These are phyloP conservation scores for Cheilosia impressa DNA, from an alignment of 2,888 invertebrate species.

Conservation along the genomic window DNA sequence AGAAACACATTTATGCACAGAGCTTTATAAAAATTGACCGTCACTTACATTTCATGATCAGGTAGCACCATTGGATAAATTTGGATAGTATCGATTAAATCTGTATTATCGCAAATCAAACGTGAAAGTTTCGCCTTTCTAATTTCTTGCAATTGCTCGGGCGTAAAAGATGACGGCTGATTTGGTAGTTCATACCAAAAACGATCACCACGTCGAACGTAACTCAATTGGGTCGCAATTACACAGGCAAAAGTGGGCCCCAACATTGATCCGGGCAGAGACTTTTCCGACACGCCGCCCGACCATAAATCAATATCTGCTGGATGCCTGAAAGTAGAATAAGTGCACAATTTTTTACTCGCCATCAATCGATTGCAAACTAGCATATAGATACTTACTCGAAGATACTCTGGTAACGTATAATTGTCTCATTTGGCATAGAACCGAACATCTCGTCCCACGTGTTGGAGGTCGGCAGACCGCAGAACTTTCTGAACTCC, in stretches of 20 bases:
- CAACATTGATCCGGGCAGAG: slow-evolving; percentile 95
- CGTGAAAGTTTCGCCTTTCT: slow-evolving; percentile 92
- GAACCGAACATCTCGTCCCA: slow-evolving; percentile 92
- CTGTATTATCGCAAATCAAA: slow-evolving; percentile 95
- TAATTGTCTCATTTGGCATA: slow-evolving; percentile 94
- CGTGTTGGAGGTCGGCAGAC: slow-evolving; percentile 89
- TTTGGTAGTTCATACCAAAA: slow-evolving; percentile 97
- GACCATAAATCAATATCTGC: slow-evolving; percentile 97
- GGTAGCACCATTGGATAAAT: slow-evolving; percentile 96
- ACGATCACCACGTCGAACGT: slow-evolving; percentile 94
- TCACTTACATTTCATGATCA: slow-evolving; percentile 95
- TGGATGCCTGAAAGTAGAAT: slow-evolving; percentile 87
- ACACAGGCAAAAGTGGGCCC: slow-evolving; percentile 97
- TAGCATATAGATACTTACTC: slow-evolving; percentile 85
- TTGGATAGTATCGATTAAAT: slow-evolving; percentile 95
- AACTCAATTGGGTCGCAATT: slow-evolving; percentile 96
- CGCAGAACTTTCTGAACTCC: slow-evolving; percentile 96
- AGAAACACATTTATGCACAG: neutral
- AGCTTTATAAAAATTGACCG: neutral
- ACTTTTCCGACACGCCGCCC: slow-evolving; percentile 95
- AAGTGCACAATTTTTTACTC: neutral
- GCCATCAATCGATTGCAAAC: neutral
- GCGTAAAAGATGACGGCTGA: slow-evolving; percentile 95
- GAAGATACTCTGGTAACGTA: slow-evolving; percentile 92
- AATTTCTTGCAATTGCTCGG: slow-evolving; percentile 93